Evolutionary conservation across 1,140 invertebrate species (phyloP).

Genomic region (Magallana ariakensis): DNA sequence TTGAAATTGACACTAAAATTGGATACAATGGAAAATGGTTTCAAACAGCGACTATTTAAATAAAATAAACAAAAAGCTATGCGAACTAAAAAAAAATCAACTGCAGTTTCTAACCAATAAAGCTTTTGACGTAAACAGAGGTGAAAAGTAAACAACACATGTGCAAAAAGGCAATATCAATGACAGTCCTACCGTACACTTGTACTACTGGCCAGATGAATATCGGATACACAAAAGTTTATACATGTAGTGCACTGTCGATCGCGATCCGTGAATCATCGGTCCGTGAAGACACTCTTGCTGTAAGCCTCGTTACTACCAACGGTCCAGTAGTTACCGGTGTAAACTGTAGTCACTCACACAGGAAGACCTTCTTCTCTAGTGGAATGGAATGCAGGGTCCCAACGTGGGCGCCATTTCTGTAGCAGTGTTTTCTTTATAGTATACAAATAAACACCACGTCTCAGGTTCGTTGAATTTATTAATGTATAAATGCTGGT

Average conservation of each 20-base stretch:
- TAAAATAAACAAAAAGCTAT: neutral
- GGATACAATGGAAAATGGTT: neutral
- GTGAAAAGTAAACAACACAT: neutral
- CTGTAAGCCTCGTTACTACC: neutral
- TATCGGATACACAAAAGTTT: neutral
- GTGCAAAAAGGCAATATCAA: neutral
- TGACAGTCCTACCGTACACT: neutral
- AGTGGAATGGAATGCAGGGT: neutral
- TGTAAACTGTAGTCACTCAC: neutral
- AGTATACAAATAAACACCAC: no score
- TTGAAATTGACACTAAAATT: neutral
- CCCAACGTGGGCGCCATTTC: conserved; percentile 22
- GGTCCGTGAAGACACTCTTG: neutral
- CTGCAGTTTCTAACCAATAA: neutral
- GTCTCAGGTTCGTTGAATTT: no score
- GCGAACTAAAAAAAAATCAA: neutral
- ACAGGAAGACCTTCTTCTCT: neutral
- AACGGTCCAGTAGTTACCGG: neutral
- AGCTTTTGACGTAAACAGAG: neutral
- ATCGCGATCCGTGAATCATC: neutral
- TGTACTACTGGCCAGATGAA: neutral
- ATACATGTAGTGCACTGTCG: neutral
- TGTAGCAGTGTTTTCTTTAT: no score
- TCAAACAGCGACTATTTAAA: no score
- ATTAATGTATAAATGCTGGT: no score